These are phyloP conservation scores for Trilocha varians DNA, from an alignment of 2,888 invertebrate species.

Conservation along the genomic window DNA sequence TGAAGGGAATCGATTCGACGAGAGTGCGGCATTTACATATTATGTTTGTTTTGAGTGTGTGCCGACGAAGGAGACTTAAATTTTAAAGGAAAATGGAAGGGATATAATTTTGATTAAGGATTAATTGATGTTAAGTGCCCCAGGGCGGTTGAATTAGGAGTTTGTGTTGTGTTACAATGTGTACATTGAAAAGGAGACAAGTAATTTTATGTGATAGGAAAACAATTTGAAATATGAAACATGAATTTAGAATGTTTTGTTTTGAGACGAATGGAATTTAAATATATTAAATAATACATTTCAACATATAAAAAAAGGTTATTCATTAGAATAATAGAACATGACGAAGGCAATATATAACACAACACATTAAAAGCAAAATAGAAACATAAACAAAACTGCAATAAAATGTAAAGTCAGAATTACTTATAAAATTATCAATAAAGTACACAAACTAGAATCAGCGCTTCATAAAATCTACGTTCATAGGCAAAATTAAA, in stretches of 20 bases:
- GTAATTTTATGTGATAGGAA: not conserved
- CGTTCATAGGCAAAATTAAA: not conserved
- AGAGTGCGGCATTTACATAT: slow-evolving; percentile 6
- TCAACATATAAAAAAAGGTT: too few relatives aligned
- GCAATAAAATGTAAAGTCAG: too few relatives aligned
- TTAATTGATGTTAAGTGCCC: not conserved
- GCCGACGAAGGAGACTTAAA: not conserved
- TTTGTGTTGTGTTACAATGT: not conserved
- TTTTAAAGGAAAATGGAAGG: not conserved
- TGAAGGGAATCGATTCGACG: slow-evolving; percentile 30
- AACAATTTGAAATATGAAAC: too few relatives aligned
- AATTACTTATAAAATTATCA: too few relatives aligned
- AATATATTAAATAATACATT: too few relatives aligned
- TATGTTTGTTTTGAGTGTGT: slow-evolving; percentile 20
- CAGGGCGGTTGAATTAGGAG: not conserved
- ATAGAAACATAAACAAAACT: too few relatives aligned
- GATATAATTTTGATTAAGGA: not conserved
- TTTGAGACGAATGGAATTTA: too few relatives aligned
- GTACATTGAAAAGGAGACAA: not conserved
- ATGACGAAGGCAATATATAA: too few relatives aligned
- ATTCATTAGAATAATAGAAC: too few relatives aligned
- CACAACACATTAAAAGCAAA: too few relatives aligned
- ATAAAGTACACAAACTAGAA: too few relatives aligned
- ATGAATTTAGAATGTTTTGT: too few relatives aligned
- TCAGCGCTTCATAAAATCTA: not conserved